Evolutionary conservation across 2,797 vertebrate genomes (phyloP).

Genomic region (Anabacerthia variegaticeps): DNA sequence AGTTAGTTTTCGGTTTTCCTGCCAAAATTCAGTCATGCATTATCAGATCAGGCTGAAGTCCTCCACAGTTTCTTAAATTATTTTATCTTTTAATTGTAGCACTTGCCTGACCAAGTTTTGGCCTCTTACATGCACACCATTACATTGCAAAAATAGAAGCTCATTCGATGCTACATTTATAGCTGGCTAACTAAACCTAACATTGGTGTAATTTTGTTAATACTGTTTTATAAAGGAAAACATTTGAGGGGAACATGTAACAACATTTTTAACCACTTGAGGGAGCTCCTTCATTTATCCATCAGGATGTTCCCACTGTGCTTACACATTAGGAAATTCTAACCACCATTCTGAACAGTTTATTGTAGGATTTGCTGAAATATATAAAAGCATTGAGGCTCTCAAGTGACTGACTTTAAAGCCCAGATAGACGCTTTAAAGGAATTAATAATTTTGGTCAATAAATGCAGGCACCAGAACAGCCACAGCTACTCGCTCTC

Average conservation of each 20-base stretch:
- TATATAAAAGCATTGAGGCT: neutral
- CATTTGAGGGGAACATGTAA: neutral
- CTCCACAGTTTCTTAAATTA: neutral
- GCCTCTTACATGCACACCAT: neutral
- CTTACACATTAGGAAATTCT: neutral
- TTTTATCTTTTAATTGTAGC: neutral
- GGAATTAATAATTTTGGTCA: neutral
- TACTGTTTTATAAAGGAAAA: neutral
- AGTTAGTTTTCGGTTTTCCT: neutral
- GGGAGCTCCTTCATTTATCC: constrained; percentile 12
- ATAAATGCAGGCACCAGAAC: neutral
- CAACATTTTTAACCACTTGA: neutral
- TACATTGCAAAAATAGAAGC: neutral
- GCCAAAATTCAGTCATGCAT: constrained; percentile 22
- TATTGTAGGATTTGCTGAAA: neutral
- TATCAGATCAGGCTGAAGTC: neutral
- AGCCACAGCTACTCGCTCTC: neutral
- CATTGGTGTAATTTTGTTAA: neutral
- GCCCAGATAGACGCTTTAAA: neutral
- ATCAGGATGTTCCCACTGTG: neutral
- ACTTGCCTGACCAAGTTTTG: neutral
- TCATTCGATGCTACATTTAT: neutral
- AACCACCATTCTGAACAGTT: neutral
- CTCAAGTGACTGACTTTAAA: neutral
- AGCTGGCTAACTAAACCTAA: neutral